Percentiles rank a stretch among this genome's conserved stretches.
Conservation (phyloP, 1,140 invertebrate genomes). For the Diabrotica virgifera region DNA sequence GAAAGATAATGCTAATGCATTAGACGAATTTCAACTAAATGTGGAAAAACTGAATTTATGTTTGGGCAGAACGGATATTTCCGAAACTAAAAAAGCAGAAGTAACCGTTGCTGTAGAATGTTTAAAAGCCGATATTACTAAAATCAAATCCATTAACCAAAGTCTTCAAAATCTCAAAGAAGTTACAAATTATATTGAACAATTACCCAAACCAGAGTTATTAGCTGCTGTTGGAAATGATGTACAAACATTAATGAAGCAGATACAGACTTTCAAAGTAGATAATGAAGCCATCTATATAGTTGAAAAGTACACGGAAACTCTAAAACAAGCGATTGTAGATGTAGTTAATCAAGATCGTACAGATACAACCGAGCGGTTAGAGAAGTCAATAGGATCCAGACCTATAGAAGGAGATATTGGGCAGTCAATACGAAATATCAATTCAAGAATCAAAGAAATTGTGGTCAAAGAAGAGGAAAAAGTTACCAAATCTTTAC, state of each 20-base stretch:
- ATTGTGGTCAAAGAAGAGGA: background rate
- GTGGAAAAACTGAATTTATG: background rate
- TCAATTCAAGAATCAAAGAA: background rate
- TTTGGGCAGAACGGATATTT: background rate
- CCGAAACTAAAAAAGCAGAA: background rate
- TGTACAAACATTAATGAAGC: background rate
- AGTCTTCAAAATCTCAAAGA: background rate
- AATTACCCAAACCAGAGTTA: background rate
- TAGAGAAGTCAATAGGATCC: background rate
- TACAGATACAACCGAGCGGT: background rate
- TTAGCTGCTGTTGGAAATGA: background rate
- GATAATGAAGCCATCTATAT: background rate
- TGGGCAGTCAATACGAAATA: background rate
- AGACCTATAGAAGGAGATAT: background rate
- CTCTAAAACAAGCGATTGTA: background rate
- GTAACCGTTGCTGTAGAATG: background rate
- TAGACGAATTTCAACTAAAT: background rate
- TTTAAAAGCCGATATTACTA: background rate
- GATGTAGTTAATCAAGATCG: background rate
- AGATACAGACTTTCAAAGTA: background rate
- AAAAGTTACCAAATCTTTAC: too few relatives aligned
- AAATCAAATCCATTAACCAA: background rate
- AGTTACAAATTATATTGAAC: background rate
- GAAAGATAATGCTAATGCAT: background rate
- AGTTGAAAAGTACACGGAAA: conserved; percentile 6